Evolutionary conservation across 1,140 invertebrate species (phyloP).

Genomic region (Meloidogyne hapla): DNA sequence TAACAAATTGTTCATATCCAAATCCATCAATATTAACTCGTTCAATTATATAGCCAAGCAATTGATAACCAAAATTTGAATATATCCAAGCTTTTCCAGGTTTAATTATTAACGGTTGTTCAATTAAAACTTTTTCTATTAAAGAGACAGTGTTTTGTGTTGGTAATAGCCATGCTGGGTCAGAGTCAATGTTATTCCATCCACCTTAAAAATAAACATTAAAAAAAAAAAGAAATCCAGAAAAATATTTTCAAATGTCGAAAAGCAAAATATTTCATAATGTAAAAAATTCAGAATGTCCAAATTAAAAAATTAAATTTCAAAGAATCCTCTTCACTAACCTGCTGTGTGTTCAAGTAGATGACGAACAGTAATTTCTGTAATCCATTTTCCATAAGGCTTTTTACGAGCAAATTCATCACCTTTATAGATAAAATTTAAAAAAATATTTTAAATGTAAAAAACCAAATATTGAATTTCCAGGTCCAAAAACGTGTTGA

Average conservation of each 20-base stretch:
- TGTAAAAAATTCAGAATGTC: background rate
- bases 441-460: background rate
- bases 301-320: background rate
- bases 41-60: slow-evolving; percentile 63
- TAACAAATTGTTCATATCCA: slow-evolving; percentile 60
- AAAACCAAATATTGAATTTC: slow-evolving; percentile 54
- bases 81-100: slow-evolving; percentile 62
- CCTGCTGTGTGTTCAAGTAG: slow-evolving; percentile 61
- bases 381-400: slow-evolving; percentile 55
- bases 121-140: slow-evolving; percentile 50
- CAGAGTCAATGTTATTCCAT: slow-evolving; percentile 61
- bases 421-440: slow-evolving; percentile 37
- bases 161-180: slow-evolving; percentile 62
- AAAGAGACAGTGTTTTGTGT: slow-evolving; percentile 49
- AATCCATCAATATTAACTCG: slow-evolving; percentile 43
- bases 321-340: slow-evolving; percentile 24
- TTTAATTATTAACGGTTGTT: slow-evolving; percentile 49
- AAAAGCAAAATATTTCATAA: slow-evolving; percentile 19
- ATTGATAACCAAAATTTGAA: slow-evolving; percentile 62
- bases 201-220: slow-evolving; percentile 45
- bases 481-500: slow-evolving; percentile 53
- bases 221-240: background rate
- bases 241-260: background rate
- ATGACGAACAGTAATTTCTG: slow-evolving; percentile 58
- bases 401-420: slow-evolving; percentile 52